Percentiles rank a stretch among this genome's conserved stretches.
Conservation (phyloP, 2,888 invertebrate species). For the Dolomedes plantarius region DNA sequence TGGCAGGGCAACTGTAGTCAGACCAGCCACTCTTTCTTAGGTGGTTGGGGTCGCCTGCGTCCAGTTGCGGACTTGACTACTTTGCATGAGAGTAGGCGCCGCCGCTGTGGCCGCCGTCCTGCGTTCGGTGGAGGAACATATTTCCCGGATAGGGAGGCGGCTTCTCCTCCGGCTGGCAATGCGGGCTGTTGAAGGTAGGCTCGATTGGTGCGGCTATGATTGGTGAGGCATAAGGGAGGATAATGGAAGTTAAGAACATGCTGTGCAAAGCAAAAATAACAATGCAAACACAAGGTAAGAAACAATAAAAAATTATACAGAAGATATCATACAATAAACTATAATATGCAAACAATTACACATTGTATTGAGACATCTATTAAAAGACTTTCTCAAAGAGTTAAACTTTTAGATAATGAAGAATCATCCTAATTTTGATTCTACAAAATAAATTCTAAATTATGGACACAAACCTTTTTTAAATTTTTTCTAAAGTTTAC, state of each 20-base stretch:
- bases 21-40: constrained; percentile 66
- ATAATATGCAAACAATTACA: no score
- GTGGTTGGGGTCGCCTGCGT: constrained; percentile 52
- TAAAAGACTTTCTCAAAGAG: no score
- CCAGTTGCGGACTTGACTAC: constrained; percentile 36
- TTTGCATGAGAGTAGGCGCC: constrained; percentile 68
- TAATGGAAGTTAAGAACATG: constrained; percentile 16
- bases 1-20: constrained; percentile 27
- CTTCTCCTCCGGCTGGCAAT: constrained; percentile 67
- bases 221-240: constrained; percentile 52
- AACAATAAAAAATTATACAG: no score
- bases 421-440: no score
- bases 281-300: not conserved
- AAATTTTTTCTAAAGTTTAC: no score
- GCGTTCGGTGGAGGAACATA: constrained; percentile 43
- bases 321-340: no score
- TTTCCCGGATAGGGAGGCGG: constrained; percentile 71
- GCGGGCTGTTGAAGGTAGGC: constrained; percentile 54
- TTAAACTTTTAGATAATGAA: no score
- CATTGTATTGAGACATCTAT: no score
- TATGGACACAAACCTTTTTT: no score
- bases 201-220: constrained; percentile 64
- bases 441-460: no score
- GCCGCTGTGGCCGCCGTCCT: constrained; percentile 47
- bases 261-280: not conserved